Conservation (phyloP, 1,140 invertebrate genomes). For the Calosoma granatense region DNA sequence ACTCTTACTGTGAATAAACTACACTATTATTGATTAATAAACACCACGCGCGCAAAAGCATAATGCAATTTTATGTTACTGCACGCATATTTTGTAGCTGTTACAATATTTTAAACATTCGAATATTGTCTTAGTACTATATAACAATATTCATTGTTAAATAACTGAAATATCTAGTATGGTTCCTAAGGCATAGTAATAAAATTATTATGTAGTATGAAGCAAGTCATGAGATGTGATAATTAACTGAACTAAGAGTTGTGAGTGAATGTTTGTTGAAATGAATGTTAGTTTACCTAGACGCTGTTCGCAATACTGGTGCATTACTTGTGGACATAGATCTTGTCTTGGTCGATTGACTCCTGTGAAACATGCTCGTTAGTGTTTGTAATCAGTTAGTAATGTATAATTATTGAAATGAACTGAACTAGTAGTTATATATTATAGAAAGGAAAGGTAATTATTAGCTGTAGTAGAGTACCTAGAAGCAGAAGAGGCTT, state of each 20-base stretch:
- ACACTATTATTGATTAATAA: too few relatives aligned
- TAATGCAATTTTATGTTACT: conserved; percentile 11
- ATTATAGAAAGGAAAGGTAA: neutral
- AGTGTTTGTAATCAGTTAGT: conserved; percentile 23
- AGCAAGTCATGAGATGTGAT: too few relatives aligned
- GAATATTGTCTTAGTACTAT: too few relatives aligned
- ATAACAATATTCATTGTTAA: too few relatives aligned
- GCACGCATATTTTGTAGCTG: conserved; percentile 3
- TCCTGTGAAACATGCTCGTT: conserved; percentile 35
- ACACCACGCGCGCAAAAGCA: too few relatives aligned
- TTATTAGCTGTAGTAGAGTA: neutral
- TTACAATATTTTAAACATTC: too few relatives aligned
- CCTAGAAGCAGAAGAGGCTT: neutral
- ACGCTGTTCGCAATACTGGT: conserved; percentile 31
- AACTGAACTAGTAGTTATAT: neutral
- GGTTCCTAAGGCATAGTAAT: too few relatives aligned
- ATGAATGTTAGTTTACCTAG: conserved; percentile 29
- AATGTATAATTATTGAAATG: conserved; percentile 11
- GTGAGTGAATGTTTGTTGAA: too few relatives aligned
- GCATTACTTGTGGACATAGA: conserved; percentile 32
- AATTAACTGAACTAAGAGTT: too few relatives aligned
- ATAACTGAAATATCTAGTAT: too few relatives aligned
- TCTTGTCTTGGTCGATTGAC: conserved; percentile 28
- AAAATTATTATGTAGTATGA: too few relatives aligned
- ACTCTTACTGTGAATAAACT: too few relatives aligned